These are phyloP conservation scores for Chelonia mydas DNA, from an alignment of 2,797 vertebrate species.

Conservation along the genomic window DNA sequence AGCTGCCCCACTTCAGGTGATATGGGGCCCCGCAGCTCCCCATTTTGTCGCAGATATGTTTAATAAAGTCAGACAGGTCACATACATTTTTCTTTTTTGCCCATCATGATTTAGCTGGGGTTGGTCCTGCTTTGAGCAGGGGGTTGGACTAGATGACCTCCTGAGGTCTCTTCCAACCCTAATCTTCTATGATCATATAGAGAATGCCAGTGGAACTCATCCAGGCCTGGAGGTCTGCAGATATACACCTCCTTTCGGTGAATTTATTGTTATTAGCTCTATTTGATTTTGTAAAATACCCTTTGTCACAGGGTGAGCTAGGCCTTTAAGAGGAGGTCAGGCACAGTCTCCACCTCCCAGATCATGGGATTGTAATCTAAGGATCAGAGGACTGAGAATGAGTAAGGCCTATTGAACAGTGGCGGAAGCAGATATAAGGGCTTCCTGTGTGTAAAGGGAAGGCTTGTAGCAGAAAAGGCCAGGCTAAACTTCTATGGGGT, in stretches of 20 bases:
- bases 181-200: not conserved
- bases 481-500: not conserved
- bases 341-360: fast-evolving
- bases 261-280: not conserved
- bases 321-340: not conserved
- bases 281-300: not conserved
- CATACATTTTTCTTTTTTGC: too few species aligned
- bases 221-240: fast-evolving
- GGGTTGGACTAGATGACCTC: too few species aligned
- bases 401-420: not conserved
- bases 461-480: not conserved
- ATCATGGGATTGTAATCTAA: fast-evolving
- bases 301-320: not conserved
- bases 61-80: too few species aligned
- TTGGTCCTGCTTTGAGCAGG: too few species aligned
- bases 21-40: too few species aligned
- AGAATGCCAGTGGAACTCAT: not conserved
- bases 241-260: not conserved
- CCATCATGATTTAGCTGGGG: not conserved
- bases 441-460: not conserved
- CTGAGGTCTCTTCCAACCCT: too few species aligned
- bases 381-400: not conserved
- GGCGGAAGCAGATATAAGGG: not conserved
- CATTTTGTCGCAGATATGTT: too few species aligned
- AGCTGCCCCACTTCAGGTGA: too few species aligned